Base-by-base conservation (phyloP, 2,797 vertebrate species). In the Gadopsis marmoratus region DNA sequence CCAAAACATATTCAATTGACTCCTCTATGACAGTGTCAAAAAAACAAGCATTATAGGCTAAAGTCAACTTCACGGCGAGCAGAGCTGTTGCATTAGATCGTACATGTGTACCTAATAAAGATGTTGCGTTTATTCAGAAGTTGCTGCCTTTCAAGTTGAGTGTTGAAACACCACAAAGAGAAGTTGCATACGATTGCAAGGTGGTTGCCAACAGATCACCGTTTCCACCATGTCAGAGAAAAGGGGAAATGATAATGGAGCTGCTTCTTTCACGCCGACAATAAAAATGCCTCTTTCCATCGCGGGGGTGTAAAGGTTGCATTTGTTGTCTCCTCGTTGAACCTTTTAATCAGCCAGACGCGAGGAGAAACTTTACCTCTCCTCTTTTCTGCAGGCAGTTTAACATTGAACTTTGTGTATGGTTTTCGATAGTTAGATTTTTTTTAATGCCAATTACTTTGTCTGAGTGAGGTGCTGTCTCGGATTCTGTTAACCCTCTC, bases 141-240 rank as follows among this genome's bases (percentile, higher is more conserved):
- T 31, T 11, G 10, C 53, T 55, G 13, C 0, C n/a, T 62, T 63
- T 47, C n/a, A 23, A n/a, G 26, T 53, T 37, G 23, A 41, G 16
- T 50, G 12, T 78, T 68, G 43, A 48, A 71, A 69, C 48, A 29
- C 33, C 45, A 71, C 53, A 61, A 71, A 76, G 43, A 68, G 51
- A 56, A 59, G 47, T 81, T 81, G 63, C 70, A 55, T 47, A 31
- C 14, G 64, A 80, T 82, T 83, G 68, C 71, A 19, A 33, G 65
- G 47, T 33, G 53, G 29, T 74, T 79, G 37, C 53, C 43, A 71
- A 39, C 47, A 79, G 70, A 74, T 26, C 26, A 26, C 26, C 59
- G 64, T 37, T 51, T 43, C 35, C 41, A 33, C 47, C 45, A 14
- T 43, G 67, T 55, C 26, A 21, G 51, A 83, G 37, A 7, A 71